Evolutionary conservation across 2,888 invertebrate species (phyloP).

Genomic region (Argyresthia albistria): DNA sequence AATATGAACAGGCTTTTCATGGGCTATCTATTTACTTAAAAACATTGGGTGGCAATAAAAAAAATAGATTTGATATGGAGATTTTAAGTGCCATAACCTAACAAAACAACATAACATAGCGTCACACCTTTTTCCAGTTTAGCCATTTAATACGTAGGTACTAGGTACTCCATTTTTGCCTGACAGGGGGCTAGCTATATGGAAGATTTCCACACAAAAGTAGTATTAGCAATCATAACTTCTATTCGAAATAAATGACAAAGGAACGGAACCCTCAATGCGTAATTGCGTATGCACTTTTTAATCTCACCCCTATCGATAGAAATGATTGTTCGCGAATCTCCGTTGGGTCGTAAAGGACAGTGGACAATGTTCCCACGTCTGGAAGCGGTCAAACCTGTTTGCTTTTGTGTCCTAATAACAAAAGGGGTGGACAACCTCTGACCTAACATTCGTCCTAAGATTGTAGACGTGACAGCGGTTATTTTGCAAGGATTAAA

Average conservation of each 20-base stretch:
- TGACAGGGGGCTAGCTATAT: too few species aligned
- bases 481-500: constrained; percentile 36
- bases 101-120: too few species aligned
- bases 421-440: constrained; percentile 35
- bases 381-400: constrained; percentile 52
- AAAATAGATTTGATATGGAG: too few species aligned
- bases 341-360: constrained; percentile 4
- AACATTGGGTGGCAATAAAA: too few species aligned
- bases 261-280: too few species aligned
- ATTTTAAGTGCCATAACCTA: too few species aligned
- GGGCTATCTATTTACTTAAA: constrained; percentile 1
- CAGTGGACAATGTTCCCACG: constrained; percentile 55
- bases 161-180: too few species aligned
- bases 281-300: neutral
- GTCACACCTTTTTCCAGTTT: too few species aligned
- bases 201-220: too few species aligned
- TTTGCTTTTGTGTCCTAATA: constrained; percentile 22
- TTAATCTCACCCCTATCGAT: neutral
- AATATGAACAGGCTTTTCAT: neutral
- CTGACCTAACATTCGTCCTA: constrained; percentile 23
- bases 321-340: neutral
- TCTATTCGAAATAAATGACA: too few species aligned
- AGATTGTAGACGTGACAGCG: constrained; percentile 33
- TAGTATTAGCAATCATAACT: too few species aligned
- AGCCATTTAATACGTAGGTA: too few species aligned